Base-by-base conservation (phyloP, 2,888 invertebrate species). In the Trichogramma evanescens region DNA sequence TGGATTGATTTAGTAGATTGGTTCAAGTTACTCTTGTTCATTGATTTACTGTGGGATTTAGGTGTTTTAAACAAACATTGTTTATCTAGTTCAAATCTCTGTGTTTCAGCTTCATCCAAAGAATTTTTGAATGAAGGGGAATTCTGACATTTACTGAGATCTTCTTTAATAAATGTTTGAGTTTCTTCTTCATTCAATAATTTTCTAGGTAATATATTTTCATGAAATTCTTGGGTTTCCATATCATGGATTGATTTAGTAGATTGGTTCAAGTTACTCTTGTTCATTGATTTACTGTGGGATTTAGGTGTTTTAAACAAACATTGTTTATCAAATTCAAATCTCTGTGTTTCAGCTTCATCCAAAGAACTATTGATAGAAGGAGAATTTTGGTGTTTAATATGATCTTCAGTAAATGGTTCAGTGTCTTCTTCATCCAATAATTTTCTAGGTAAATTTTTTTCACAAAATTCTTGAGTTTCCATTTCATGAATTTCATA, bases 141-240 rank as follows among this genome's bases (percentile, higher is more conserved):
- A 6, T 6, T 51, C 4, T 9, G 38, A 1, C 3, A 4, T 10
- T 7, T 8, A 6, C 26, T 13, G 3, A 40, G 9, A 10, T 8
- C n/a, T 39, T 40, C 52, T 13, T 13, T 13, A n/a, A 3, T 42
- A 7, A 57, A 43, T 1, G 10, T 7, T 49, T 61, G 59, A 7
- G 62, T 61, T 45, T 62, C 61, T 9, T 56, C 50, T 42, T 67
- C 65, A 50, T 56, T 58, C 48, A 65, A 62, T 38, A 41, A 49
- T 9, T 59, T 52, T 26, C 6, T 26, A 26, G 26, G 26, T 26
- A 26, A 26, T 6, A 8, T 8, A 2, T 8, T 45, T 8, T 45
- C 10, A 8, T 2, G 2, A 2, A 56, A 40, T 40, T 48, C 10
- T 61, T 71, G 66, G 1, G 68, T 67, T 42, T 67, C 63, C 26